These are phyloP conservation scores for Phylloscopus trochilus DNA, from an alignment of 2,113 vertebrate genomes.

Conservation along the genomic window DNA sequence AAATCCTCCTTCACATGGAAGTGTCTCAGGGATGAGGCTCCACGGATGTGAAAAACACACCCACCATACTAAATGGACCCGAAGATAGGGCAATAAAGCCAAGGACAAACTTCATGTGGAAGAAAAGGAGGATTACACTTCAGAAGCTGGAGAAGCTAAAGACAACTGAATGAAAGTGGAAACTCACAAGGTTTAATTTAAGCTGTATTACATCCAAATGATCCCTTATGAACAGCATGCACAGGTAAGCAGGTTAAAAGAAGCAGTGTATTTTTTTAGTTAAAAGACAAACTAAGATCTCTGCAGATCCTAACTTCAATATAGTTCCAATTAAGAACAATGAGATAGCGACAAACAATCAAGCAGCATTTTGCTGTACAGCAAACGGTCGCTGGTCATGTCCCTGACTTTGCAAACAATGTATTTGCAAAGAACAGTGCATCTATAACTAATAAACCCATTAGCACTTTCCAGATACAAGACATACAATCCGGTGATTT, in stretches of 20 bases:
- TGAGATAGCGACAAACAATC: not conserved
- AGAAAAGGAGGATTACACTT: not conserved
- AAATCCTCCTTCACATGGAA: not conserved
- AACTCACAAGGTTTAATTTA: not conserved
- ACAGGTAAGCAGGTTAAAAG: not conserved
- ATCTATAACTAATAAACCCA: not conserved
- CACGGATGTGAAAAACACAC: not conserved
- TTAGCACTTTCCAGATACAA: not conserved
- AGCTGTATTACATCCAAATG: not conserved
- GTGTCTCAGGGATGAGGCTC: not conserved
- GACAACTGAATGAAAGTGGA: not conserved
- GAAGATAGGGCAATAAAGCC: not conserved
- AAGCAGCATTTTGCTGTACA: not conserved
- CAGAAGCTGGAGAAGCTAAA: not conserved
- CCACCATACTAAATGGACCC: not conserved
- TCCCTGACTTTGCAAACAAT: not conserved
- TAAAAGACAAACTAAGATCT: not conserved
- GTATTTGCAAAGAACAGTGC: not conserved
- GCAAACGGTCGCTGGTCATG: not conserved
- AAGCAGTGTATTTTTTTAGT: not conserved
- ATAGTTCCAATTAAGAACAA: not conserved
- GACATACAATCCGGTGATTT: not conserved
- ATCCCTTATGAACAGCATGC: not conserved
- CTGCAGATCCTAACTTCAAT: not conserved
- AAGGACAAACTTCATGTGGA: not conserved